Evolutionary conservation across 2,888 invertebrate genomes (phyloP), one percentile per base, ranked within the genome.

Genomic region (Amiota mariae): DNA sequence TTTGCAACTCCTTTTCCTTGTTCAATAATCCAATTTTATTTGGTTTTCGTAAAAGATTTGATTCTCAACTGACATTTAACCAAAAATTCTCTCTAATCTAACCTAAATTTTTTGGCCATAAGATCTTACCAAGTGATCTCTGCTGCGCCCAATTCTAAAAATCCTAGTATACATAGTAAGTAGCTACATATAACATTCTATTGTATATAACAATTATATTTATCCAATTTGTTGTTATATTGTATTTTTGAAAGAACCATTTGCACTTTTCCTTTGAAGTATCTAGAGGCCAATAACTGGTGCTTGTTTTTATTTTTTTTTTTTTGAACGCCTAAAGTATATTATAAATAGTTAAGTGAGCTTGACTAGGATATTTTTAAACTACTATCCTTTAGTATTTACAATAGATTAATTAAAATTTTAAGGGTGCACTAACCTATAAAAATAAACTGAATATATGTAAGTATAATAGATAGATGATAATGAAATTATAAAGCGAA

Each of bases 141-240:
- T 57, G 57, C n/a, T n/a, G n/a, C n/a, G n/a, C 18, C n/a, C 13
- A 11, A 59, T 59, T 18, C 57, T 18, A 57, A 57, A 20, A 24
- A 18, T 59, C 20, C 59, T 36, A 36, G 2, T 36, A 4, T 36
- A 57, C 11, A 57, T 57, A 57, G n/a, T 24, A 24, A 2, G 13
- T 59, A 13, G 1, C 57, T 57, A 57, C 18, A 36, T 54, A 68
- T 51, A 68, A 68, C 67, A 68, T 24, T 51, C 67, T 68, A 68
- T 24, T 2, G 2, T 24, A 24, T 68, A 68, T 68, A 68, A 68
- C 67, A 68, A 54, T 36, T 51, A 68, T 68, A 68, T 24, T 51
- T 51, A 18, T 59, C 51, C 24, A 68, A 51, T 36, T 36, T 36
- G 36, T 36, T 2, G 2, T 36, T 36, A 3, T 24, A 24, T 24